phyloP scores from a whole-genome alignment of 2,113 vertebrate genomes.

The Canis aureus region DNA sequence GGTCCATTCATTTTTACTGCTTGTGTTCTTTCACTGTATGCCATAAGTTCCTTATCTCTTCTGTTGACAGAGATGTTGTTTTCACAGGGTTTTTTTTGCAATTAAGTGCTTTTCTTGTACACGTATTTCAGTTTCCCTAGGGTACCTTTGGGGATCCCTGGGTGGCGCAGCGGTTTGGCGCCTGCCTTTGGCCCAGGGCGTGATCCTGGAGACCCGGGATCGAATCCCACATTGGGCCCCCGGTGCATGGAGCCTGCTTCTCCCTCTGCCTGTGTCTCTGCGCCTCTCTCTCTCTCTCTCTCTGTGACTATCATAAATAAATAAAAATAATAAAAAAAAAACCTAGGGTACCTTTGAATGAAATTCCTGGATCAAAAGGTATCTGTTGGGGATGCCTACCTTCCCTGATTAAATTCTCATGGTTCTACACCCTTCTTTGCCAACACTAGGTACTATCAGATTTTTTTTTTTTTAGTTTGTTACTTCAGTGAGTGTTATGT shows the following conservation, averaged over 20 bases:
- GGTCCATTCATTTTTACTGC: constrained; percentile 5
- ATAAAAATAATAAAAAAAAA: too few relatives aligned
- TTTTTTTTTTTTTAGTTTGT: neutral
- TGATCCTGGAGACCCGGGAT: too few relatives aligned
- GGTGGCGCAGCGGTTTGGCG: too few relatives aligned
- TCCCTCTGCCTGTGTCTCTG: too few relatives aligned
- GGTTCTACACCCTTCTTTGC: neutral
- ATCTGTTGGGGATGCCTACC: neutral
- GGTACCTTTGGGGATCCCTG: neutral
- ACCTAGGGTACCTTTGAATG: neutral
- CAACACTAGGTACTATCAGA: neutral
- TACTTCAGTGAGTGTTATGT: neutral
- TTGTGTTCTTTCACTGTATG: neutral
- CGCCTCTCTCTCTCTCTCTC: too few relatives aligned
- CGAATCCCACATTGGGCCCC: too few relatives aligned
- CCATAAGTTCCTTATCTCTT: neutral
- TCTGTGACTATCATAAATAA: too few relatives aligned
- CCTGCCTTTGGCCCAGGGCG: too few relatives aligned
- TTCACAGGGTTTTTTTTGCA: neutral
- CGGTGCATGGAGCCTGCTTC: too few relatives aligned
- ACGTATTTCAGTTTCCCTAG: neutral
- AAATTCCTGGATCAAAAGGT: neutral
- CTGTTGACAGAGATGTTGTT: neutral
- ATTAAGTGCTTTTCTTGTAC: neutral
- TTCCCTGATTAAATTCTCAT: neutral